Conservation (phyloP, 92 coral and sea anemone genomes). For the Plumapathes pennacea region DNA sequence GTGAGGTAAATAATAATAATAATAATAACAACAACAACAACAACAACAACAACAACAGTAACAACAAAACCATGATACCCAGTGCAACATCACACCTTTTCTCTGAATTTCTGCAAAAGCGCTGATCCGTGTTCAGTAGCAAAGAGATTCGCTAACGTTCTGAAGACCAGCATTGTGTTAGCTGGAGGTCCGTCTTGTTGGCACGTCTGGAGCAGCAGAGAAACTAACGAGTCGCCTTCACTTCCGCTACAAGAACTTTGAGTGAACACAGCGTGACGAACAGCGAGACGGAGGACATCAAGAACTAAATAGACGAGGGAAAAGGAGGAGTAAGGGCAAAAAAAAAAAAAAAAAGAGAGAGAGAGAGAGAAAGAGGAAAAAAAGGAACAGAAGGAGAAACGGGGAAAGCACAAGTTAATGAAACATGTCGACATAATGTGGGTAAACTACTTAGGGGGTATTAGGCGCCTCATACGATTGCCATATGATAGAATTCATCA, state of each 20-base stretch:
- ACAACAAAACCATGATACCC: background rate
- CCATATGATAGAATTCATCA: too few species aligned
- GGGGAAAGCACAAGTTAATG: background rate
- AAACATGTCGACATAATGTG: slow-evolving; percentile 5
- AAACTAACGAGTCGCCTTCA: slow-evolving; percentile 39
- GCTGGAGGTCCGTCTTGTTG: slow-evolving; percentile 68
- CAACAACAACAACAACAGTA: background rate
- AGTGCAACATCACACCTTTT: slow-evolving; percentile 45
- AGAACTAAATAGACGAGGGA: slow-evolving; percentile 24
- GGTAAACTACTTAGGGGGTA: too few species aligned
- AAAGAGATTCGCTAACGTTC: slow-evolving; percentile 84
- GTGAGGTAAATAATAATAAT: too few species aligned
- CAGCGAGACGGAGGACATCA: slow-evolving; percentile 78
- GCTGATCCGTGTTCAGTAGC: slow-evolving; percentile 57
- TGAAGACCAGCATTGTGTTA: slow-evolving; percentile 69
- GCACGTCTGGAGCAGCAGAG: slow-evolving; percentile 1
- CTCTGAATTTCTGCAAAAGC: slow-evolving; percentile 66
- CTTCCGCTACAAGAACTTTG: slow-evolving; percentile 40
- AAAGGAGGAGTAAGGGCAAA: background rate
- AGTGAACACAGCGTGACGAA: slow-evolving; percentile 56
- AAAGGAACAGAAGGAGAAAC: background rate
- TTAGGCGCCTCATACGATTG: too few species aligned
- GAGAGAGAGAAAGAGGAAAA: background rate
- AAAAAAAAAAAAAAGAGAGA: background rate
- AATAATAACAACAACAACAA: too few species aligned